These are phyloP conservation scores for Hypomesus transpacificus DNA, from an alignment of 2,113 vertebrate genomes.

Conservation along the genomic window DNA sequence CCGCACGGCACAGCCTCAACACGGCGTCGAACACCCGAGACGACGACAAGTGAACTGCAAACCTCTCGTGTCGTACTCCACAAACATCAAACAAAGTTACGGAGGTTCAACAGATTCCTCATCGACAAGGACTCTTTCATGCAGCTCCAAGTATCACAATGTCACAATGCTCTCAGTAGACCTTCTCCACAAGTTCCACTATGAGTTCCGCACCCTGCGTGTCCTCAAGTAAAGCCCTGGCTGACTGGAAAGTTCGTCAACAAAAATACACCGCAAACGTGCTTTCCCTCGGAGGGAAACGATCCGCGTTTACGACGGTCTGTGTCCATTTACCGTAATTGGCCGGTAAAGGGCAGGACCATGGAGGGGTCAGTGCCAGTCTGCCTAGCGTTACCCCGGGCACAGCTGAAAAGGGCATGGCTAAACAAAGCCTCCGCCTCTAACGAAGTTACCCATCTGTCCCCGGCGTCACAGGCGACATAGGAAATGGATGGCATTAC, in stretches of 20 bases:
- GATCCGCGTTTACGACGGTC: conserved; percentile 6
- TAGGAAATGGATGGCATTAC: background rate
- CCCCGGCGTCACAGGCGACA: background rate
- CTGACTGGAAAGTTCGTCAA: background rate
- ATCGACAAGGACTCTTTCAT: no score
- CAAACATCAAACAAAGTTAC: no score
- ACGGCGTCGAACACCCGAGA: conserved; percentile 19
- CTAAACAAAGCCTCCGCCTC: background rate
- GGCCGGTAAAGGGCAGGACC: background rate
- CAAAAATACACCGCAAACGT: no score
- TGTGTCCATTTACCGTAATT: conserved; percentile 7
- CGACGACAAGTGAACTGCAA: conserved; percentile 28
- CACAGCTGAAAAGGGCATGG: conserved; percentile 6
- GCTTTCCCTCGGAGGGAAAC: background rate
- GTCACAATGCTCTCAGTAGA: background rate
- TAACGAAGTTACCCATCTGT: conserved; percentile 5
- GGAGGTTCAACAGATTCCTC: background rate
- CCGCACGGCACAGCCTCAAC: conserved; percentile 23
- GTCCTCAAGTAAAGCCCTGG: background rate
- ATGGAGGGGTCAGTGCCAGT: background rate
- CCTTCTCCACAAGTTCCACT: conserved; percentile 15
- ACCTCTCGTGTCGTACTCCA: conserved; percentile 5
- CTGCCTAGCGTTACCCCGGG: background rate
- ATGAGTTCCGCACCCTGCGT: background rate
- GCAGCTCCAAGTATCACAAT: no score